Conservation (phyloP, 2,888 invertebrate species). For the Eilema caniola region DNA sequence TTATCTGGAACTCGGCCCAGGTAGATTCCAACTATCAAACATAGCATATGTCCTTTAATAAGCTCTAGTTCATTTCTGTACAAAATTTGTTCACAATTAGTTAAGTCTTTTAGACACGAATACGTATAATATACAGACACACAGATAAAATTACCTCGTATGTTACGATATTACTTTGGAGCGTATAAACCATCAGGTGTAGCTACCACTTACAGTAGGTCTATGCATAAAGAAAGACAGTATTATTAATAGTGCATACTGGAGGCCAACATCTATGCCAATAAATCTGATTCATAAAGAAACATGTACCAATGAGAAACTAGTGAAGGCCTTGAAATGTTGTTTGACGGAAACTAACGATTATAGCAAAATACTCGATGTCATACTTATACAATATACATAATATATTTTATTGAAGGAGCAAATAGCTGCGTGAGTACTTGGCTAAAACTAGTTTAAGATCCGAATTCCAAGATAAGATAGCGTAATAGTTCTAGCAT, state of each 20-base stretch:
- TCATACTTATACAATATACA: not conserved
- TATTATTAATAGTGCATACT: not conserved
- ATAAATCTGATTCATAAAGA: constrained; percentile 11
- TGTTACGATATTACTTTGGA: too few species aligned
- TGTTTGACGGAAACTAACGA: not conserved
- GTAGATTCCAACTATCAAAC: too few species aligned
- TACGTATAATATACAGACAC: too few species aligned
- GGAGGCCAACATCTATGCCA: not conserved
- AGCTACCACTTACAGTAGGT: not conserved
- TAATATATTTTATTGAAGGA: not conserved
- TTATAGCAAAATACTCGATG: constrained; percentile 9
- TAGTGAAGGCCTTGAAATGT: constrained; percentile 6
- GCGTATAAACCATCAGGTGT: not conserved
- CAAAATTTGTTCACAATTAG: too few species aligned
- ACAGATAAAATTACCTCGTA: too few species aligned
- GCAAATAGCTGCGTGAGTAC: not conserved
- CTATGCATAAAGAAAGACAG: not conserved
- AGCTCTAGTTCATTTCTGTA: too few species aligned
- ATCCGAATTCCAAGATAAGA: not conserved
- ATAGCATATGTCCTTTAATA: too few species aligned
- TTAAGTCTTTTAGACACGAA: too few species aligned
- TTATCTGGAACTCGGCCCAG: too few species aligned
- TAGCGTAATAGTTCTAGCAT: not conserved
- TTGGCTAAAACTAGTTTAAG: not conserved
- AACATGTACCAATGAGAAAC: not conserved